Evolutionary conservation across 2,888 invertebrate genomes (phyloP).

Genomic region (Brenthis daphne): DNA sequence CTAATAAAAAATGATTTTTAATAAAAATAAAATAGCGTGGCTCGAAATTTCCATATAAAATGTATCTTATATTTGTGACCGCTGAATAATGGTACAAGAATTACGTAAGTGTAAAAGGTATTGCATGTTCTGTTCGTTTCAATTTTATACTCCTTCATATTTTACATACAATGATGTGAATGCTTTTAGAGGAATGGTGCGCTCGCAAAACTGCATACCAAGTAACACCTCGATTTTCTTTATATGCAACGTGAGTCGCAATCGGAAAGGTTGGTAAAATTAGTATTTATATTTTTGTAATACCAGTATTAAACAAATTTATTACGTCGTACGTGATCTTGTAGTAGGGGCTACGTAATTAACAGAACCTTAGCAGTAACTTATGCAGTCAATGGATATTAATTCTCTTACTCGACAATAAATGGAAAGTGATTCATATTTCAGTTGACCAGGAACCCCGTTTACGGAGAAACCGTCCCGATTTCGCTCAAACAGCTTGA

Average conservation of each 20-base stretch:
- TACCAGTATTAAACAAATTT: neutral
- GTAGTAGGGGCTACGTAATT: conserved; percentile 39
- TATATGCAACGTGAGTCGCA: conserved; percentile 1
- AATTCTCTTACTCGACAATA: conserved; percentile 31
- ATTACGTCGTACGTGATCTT: neutral
- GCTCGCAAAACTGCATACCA: conserved; percentile 14
- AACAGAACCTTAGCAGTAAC: conserved; percentile 42
- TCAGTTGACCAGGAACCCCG: conserved; percentile 8
- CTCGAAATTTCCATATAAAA: neutral
- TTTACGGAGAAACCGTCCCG: conserved; percentile 14
- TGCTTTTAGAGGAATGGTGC: conserved; percentile 24
- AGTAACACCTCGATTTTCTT: conserved; percentile 25
- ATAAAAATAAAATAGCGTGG: neutral
- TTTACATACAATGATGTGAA: conserved; percentile 24
- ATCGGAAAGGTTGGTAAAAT: neutral
- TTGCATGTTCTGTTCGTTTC: conserved; percentile 17
- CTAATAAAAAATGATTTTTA: too few relatives aligned
- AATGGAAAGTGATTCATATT: conserved; percentile 41
- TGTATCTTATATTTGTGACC: conserved; percentile 1
- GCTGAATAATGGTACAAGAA: conserved; percentile 7
- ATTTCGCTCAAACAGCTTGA: conserved; percentile 4
- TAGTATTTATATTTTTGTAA: neutral
- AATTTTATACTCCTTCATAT: conserved; percentile 17
- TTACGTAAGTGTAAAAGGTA: conserved; percentile 21
- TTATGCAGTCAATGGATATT: conserved; percentile 38